Base-by-base conservation (phyloP, 2,888 invertebrate species). In the Pheosia tremula region DNA sequence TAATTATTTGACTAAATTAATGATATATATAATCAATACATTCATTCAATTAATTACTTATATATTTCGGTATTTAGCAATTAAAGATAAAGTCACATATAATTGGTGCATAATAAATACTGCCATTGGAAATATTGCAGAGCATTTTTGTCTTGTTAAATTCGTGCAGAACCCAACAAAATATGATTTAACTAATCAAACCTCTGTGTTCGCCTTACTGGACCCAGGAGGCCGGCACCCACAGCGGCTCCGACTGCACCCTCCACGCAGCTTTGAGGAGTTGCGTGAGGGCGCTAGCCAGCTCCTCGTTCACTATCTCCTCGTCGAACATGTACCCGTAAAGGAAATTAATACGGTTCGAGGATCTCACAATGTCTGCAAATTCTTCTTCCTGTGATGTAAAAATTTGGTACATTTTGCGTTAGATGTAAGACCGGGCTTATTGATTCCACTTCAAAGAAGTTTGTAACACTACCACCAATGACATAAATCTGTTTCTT, bases 191-290 rank as follows among this genome's bases (percentile, higher is more conserved):
- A 13, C 8, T 36, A n/a, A 56, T n/a, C 5, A 11, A 9, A 24
- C 6, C 24, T 2, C 2, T 24, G 24, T 24, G 24, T 24, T 24
- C 37, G 10, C 49, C 58, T 90, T 95, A 97, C 94, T 97, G 97
- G 75, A 98, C 97, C 99, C 99, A 99, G 7, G 97, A 96, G 50
- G 97, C 97, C 43, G 99, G 99, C 50, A 99, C 98, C 99, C 99
- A 99, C 13, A 98, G 95, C 0, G 99, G 98, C 83, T 99, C 98
- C 0, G 96, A 96, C 90, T 99, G 98, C 41, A 98, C 96, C 75
- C 96, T 95, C 91, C 97, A 96, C 45, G 97, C 96, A 55, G 96
- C 95, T 77, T 96, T 95, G 61, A 98, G 95, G 36, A 99, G 95
- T 80, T 97, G 97, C 76, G 97, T 97, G 77, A 99, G 97, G 36